Evolutionary conservation across 2,113 vertebrate species (phyloP).

Genomic region (Castor canadensis): DNA sequence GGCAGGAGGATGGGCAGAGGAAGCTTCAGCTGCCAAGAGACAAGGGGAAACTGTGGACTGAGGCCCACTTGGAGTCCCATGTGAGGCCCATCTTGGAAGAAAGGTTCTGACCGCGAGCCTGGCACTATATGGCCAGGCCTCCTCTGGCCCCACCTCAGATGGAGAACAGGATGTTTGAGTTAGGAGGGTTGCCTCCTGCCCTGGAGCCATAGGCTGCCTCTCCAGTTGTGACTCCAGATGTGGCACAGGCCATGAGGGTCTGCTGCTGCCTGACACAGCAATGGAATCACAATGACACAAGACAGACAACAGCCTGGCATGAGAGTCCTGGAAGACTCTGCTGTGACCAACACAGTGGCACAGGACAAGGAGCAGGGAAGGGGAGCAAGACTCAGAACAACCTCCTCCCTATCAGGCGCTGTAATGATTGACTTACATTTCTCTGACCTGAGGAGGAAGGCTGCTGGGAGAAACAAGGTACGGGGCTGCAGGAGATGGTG

Average conservation of each 20-base stretch:
- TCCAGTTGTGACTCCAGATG: conserved; percentile 46
- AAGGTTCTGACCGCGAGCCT: neutral
- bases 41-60: neutral
- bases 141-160: neutral
- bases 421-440: neutral
- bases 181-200: neutral
- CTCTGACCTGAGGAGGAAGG: too few species aligned
- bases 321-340: neutral
- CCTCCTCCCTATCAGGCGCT: neutral
- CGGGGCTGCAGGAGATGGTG: too few species aligned
- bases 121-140: too few species aligned
- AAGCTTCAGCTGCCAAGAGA: neutral
- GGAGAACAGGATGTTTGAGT: neutral
- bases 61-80: neutral
- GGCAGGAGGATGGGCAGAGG: neutral
- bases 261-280: neutral
- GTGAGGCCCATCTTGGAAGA: neutral
- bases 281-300: neutral
- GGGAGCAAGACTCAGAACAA: fast-evolving
- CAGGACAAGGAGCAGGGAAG: neutral
- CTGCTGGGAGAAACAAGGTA: neutral
- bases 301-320: neutral
- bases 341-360: neutral
- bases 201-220: neutral
- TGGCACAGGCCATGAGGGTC: neutral